Evolutionary conservation across 1,140 invertebrate species (phyloP).

Genomic region (Asobara japonica): DNA sequence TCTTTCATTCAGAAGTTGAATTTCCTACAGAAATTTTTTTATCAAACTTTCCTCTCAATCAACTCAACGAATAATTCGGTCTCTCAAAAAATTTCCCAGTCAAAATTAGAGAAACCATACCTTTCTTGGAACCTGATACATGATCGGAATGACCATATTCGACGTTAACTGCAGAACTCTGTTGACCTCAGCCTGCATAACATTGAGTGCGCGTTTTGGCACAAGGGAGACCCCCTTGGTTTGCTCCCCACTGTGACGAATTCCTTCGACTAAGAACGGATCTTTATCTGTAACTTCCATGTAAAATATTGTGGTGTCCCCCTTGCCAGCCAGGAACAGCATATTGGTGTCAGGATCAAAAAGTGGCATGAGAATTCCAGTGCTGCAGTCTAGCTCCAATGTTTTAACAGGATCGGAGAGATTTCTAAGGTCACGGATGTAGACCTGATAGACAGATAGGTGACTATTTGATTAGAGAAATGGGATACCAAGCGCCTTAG

Average conservation of each 20-base stretch:
- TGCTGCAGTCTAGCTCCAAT: conserved; percentile 87
- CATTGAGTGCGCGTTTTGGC: conserved; percentile 89
- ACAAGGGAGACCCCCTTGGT: conserved; percentile 92
- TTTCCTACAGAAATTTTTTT: no score
- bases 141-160: conserved; percentile 87
- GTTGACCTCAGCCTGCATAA: conserved; percentile 96
- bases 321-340: conserved; percentile 94
- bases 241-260: conserved; percentile 84
- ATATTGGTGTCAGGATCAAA: conserved; percentile 93
- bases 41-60: no score
- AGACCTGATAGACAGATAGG: no score
- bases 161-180: conserved; percentile 86
- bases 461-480: no score
- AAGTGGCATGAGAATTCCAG: conserved; percentile 88
- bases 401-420: conserved; percentile 81
- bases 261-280: conserved; percentile 85
- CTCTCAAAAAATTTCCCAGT: no score
- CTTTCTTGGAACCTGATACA: conserved; percentile 94
- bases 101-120: no score
- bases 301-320: conserved; percentile 87
- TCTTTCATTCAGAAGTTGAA: no score
- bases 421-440: conserved; percentile 87
- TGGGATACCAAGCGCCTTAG: no score
- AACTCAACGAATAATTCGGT: no score
- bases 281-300: conserved; percentile 87